A percentile compares a stretch with the other conserved stretches of the same genome.
These are phyloP conservation scores for Megathymus violae DNA, from an alignment of 1,140 invertebrate genomes.

Conservation along the genomic window DNA sequence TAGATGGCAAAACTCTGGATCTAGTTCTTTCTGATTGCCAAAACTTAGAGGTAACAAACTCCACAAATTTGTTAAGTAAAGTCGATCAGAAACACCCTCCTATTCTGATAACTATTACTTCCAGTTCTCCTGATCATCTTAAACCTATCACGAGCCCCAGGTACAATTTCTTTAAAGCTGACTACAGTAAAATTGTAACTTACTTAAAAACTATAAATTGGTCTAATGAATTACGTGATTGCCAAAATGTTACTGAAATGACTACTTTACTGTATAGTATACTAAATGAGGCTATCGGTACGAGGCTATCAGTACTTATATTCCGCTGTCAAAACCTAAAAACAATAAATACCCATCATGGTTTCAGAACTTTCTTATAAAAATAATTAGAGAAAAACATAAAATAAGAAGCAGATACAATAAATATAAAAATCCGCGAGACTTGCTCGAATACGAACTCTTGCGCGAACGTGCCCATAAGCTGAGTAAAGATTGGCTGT, in stretches of 20 bases:
- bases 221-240: neutral
- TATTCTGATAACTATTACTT: conserved; percentile 4
- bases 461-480: neutral
- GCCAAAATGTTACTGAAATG: conserved; percentile 17
- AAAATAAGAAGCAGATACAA: conserved; percentile 10
- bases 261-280: conserved; percentile 2
- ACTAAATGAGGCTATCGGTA: no score
- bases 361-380: conserved; percentile 7
- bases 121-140: no score
- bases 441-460: neutral
- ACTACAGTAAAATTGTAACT: conserved; percentile 8
- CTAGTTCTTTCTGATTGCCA: conserved; percentile 3
- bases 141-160: neutral
- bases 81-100: conserved; percentile 15
- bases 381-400: conserved; percentile 17
- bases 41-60: neutral
- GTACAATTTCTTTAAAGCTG: conserved; percentile 20
- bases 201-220: conserved; percentile 11
- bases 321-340: conserved; percentile 11
- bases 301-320: neutral
- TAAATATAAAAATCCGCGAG: conserved; percentile 23
- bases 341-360: conserved; percentile 8
- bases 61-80: conserved; percentile 19
- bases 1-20: conserved; percentile 16
- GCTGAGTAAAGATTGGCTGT: neutral